Evolutionary conservation across 2,113 vertebrate genomes (phyloP).

Genomic region (Callaeas wilsoni): DNA sequence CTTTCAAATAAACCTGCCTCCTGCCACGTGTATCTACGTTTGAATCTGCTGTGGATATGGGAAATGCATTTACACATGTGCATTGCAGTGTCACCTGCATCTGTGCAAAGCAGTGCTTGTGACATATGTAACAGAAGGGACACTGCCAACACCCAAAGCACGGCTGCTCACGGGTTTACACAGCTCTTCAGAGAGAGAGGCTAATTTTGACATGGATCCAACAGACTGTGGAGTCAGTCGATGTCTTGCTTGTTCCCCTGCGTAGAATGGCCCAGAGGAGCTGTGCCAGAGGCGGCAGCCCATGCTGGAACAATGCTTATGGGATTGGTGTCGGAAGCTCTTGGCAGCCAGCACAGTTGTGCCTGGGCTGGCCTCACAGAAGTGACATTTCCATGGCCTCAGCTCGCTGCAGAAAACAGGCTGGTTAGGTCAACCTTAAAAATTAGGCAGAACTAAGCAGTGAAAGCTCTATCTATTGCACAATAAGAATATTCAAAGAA

Average conservation of each 20-base stretch:
- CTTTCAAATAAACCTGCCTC: background rate
- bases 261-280: background rate
- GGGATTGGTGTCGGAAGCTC: background rate
- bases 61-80: background rate
- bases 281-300: background rate
- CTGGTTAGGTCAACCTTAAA: background rate
- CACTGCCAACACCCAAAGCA: background rate
- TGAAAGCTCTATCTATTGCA: background rate
- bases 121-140: background rate
- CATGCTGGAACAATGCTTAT: background rate
- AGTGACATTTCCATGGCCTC: background rate
- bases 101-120: background rate
- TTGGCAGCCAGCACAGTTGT: fast-evolving
- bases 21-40: background rate
- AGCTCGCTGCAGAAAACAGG: background rate
- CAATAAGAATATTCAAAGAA: background rate
- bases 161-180: background rate
- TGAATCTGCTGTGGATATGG: background rate
- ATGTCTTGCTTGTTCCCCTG: background rate
- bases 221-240: background rate
- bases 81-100: background rate
- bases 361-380: background rate
- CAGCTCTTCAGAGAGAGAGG: background rate
- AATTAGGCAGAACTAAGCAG: background rate
- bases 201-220: background rate